Evolutionary conservation across 1,140 invertebrate genomes (phyloP).

Genomic region (Monochamus saltuarius): DNA sequence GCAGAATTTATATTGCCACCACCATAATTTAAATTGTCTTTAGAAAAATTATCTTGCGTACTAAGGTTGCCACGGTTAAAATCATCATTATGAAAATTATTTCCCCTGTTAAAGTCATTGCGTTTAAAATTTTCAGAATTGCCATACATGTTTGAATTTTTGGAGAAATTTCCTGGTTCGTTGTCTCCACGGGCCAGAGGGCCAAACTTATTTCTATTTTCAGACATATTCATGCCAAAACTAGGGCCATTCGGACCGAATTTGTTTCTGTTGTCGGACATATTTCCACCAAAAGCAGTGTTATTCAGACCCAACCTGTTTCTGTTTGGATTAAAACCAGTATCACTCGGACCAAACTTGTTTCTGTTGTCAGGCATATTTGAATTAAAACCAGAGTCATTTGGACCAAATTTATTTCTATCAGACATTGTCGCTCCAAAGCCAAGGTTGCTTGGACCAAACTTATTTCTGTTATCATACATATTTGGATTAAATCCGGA

Average conservation of each 20-base stretch:
- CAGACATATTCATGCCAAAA: constrained; percentile 8
- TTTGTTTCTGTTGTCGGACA: constrained; percentile 6
- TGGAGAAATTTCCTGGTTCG: no score
- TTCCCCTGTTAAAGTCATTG: constrained; percentile 13
- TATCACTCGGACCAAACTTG: constrained; percentile 11
- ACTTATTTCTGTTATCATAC: constrained; percentile 10
- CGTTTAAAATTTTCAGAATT: no score
- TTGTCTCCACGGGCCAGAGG: not conserved
- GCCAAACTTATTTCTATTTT: not conserved
- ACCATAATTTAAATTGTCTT: constrained; percentile 2
- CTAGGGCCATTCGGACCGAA: constrained; percentile 16
- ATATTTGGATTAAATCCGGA: not conserved
- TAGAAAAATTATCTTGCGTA: constrained; percentile 16
- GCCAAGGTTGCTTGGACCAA: constrained; percentile 13
- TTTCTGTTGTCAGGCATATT: constrained; percentile 1
- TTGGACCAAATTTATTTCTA: no score
- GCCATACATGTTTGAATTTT: no score
- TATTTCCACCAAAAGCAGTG: constrained; percentile 1
- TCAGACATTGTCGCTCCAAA: constrained; percentile 6
- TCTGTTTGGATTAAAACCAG: constrained; percentile 2
- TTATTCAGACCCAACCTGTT: constrained; percentile 4
- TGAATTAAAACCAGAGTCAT: not conserved
- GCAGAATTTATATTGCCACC: not conserved
- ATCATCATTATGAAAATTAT: constrained; percentile 17
- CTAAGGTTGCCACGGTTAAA: not conserved